These are phyloP conservation scores for Polypedilum pembai DNA, from an alignment of 1,140 invertebrate species.

Conservation along the genomic window DNA sequence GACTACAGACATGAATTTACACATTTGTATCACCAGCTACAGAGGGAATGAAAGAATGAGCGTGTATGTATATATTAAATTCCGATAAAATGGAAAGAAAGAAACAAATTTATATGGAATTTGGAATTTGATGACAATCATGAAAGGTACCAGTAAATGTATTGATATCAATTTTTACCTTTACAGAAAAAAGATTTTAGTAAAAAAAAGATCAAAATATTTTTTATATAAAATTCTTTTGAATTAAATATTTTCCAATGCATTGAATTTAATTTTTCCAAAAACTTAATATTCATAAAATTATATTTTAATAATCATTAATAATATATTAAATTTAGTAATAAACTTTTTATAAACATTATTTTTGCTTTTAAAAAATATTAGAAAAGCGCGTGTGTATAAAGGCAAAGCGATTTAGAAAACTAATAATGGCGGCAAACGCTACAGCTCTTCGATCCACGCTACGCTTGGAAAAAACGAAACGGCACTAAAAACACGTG, in stretches of 20 bases:
- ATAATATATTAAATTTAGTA: too few relatives aligned
- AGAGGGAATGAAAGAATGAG: neutral
- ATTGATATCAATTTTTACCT: neutral
- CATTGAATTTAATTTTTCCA: too few relatives aligned
- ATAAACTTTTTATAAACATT: too few relatives aligned
- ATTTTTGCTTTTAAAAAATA: too few relatives aligned
- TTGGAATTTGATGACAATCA: conserved; percentile 4
- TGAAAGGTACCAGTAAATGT: conserved; percentile 13
- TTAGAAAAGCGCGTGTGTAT: too few relatives aligned
- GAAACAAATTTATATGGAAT: conserved; percentile 16
- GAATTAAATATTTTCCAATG: too few relatives aligned
- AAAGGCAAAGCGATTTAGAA: too few relatives aligned
- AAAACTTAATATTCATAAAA: too few relatives aligned
- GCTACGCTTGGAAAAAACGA: neutral
- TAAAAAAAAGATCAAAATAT: too few relatives aligned
- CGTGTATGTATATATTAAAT: conserved; percentile 3
- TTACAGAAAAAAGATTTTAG: neutral
- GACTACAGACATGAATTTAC: neutral
- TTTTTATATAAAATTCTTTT: too few relatives aligned
- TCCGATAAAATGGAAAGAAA: conserved; percentile 23
- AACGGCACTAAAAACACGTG: conserved; percentile 20
- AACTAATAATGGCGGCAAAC: conserved; percentile 23
- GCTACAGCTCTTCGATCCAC: neutral
- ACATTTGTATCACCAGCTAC: neutral
- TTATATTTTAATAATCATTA: too few relatives aligned